phyloP scores from a whole-genome alignment of 2,888 invertebrate genomes.

The Cancer borealis region DNA sequence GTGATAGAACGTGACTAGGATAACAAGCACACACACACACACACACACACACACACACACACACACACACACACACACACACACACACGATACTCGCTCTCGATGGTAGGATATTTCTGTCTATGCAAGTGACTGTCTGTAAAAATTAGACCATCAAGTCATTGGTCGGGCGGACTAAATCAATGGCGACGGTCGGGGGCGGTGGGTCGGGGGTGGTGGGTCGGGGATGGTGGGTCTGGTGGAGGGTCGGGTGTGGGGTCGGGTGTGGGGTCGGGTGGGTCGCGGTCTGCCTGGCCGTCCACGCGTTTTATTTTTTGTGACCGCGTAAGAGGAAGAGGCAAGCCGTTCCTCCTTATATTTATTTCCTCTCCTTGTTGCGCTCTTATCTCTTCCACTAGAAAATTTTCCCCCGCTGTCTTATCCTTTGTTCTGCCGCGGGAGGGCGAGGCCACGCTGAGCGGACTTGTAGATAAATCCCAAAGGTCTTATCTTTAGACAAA shows the following conservation, averaged over 20 bases:
- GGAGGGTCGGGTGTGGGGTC: background rate
- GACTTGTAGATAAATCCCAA: background rate
- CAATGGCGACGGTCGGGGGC: background rate
- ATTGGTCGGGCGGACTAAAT: background rate
- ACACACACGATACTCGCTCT: background rate
- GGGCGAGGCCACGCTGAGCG: background rate
- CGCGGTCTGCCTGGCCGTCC: background rate
- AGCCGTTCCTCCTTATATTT: constrained; percentile 16
- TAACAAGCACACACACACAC: too few species aligned
- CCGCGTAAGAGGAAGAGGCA: constrained; percentile 24
- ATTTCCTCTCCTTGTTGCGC: constrained; percentile 17
- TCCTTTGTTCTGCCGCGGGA: constrained; percentile 24
- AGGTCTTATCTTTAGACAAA: constrained; percentile 25
- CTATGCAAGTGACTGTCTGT: background rate
- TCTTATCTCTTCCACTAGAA: constrained; percentile 40
- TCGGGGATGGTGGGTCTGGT: background rate
- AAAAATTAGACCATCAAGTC: background rate
- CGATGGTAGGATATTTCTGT: background rate
- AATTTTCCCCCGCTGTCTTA: constrained; percentile 17
- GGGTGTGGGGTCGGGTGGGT: background rate
- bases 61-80: background rate
- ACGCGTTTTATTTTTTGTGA: background rate
- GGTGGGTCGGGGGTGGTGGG: background rate
- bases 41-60: background rate
- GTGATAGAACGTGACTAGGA: too few species aligned